phyloP scores from a whole-genome alignment of 2,888 invertebrate genomes.

The Notocelia uddmanniana region DNA sequence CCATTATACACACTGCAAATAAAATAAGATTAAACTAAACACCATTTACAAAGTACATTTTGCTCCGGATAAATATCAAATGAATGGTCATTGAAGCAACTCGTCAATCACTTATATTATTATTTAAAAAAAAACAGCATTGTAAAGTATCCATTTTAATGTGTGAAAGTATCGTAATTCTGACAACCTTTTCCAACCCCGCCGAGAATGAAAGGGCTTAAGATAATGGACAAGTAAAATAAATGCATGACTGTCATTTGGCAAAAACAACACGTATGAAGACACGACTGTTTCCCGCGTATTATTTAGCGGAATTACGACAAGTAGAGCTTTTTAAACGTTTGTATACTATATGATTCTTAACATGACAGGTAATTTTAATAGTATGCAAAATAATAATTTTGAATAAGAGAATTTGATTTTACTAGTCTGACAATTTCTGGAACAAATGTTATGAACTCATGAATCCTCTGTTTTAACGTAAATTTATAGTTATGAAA shows the following conservation, averaged over 20 bases:
- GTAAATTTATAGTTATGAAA: background rate
- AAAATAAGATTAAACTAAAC: constrained; percentile 5
- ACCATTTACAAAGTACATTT: background rate
- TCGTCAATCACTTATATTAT: background rate
- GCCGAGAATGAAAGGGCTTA: no score
- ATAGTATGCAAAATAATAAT: constrained; percentile 13
- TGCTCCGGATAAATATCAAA: background rate
- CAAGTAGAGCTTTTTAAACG: background rate
- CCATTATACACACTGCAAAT: constrained; percentile 59
- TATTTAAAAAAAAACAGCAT: background rate
- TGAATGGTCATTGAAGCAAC: background rate
- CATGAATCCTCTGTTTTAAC: constrained; percentile 6
- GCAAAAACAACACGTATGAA: constrained; percentile 31
- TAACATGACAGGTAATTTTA: background rate
- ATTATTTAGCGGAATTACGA: constrained; percentile 3
- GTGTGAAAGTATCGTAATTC: constrained; percentile 21
- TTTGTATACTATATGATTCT: constrained; percentile 10
- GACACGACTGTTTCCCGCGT: constrained; percentile 28
- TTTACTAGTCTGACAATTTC: constrained; percentile 28
- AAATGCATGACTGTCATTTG: constrained; percentile 31
- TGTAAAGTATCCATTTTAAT: no score
- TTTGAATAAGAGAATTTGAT: constrained; percentile 8
- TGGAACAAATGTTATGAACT: constrained; percentile 27
- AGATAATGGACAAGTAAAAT: no score
- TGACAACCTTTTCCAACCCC: no score